A percentile compares a stretch with the other conserved stretches of the same genome.
phyloP scores from a whole-genome alignment of 2,888 invertebrate genomes.

The Operophtera brumata region DNA sequence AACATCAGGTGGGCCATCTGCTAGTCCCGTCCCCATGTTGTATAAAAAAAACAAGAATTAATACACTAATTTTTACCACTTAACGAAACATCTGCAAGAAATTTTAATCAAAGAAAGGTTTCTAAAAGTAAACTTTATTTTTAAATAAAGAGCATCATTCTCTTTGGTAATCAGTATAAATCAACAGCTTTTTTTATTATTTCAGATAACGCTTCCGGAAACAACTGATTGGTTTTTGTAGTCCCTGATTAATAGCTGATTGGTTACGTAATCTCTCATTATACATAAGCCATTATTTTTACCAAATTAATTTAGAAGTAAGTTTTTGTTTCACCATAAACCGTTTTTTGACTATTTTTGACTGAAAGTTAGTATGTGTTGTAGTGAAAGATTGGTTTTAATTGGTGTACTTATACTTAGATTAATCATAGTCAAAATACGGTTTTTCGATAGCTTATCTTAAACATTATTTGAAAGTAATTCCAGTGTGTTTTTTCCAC shows the following conservation, averaged over 20 bases:
- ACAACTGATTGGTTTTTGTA: slow-evolving; percentile 27
- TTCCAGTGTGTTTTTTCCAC: slow-evolving; percentile 22
- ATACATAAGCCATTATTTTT: slow-evolving; percentile 61
- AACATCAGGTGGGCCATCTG: no score
- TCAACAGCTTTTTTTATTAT: slow-evolving; percentile 13
- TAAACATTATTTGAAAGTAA: slow-evolving; percentile 9
- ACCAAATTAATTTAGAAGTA: slow-evolving; percentile 61
- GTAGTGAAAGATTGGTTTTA: neutral
- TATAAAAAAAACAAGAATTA: no score
- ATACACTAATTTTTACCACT: no score
- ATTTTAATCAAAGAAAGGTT: no score
- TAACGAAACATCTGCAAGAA: no score
- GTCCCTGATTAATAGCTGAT: slow-evolving; percentile 28
- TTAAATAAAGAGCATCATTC: no score
- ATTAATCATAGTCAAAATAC: slow-evolving; percentile 45
- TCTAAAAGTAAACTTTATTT: no score
- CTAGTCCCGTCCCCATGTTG: no score
- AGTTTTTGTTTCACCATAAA: slow-evolving; percentile 41
- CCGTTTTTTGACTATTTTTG: slow-evolving; percentile 52
- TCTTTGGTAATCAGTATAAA: no score
- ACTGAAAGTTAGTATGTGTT: neutral
- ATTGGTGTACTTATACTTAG: slow-evolving; percentile 28
- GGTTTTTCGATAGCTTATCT: slow-evolving; percentile 33
- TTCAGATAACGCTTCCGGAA: slow-evolving; percentile 37
- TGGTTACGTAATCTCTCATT: slow-evolving; percentile 56